A percentile compares a stretch with the other conserved stretches of the same genome.
These are phyloP conservation scores for Microcebus murinus DNA, from an alignment of 2,113 vertebrate species.

Conservation along the genomic window DNA sequence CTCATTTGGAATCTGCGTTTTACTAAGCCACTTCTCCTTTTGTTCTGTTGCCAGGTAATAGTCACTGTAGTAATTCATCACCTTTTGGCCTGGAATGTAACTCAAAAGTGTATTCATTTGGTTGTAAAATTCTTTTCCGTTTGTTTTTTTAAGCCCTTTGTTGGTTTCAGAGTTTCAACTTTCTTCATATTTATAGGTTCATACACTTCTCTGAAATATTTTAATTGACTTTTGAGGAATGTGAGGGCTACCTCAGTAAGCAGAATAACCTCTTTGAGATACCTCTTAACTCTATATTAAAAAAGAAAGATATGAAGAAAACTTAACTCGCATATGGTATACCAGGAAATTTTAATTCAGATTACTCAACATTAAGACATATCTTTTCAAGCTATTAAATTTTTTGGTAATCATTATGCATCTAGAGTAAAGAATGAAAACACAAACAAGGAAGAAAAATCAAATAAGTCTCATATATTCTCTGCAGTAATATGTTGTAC, in stretches of 20 bases:
- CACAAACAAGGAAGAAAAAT: not conserved
- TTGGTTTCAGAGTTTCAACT: not conserved
- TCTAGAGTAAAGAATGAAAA: not conserved
- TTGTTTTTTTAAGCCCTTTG: not conserved
- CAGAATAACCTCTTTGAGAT: not conserved
- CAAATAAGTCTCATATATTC: not conserved
- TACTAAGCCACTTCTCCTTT: not conserved
- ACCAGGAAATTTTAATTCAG: slow-evolving; percentile 2
- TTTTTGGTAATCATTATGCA: not conserved
- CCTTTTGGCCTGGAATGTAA: not conserved
- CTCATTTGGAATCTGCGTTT: not conserved
- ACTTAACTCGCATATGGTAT: not conserved
- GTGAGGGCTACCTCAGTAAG: not conserved
- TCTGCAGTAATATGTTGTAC: not conserved
- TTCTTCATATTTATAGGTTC: not conserved
- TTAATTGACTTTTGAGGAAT: not conserved
- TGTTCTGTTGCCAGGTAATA: not conserved
- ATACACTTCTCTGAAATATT: not conserved
- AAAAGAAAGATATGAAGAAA: not conserved
- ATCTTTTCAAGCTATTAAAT: not conserved
- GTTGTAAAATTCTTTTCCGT: not conserved
- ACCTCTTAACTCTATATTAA: not conserved
- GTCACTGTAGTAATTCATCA: not conserved
- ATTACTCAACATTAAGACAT: not conserved
- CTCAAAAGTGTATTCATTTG: not conserved